A percentile compares a stretch with the other conserved stretches of the same genome.
Conservation (phyloP, 2,797 vertebrate genomes). For the Luscinia megarhynchos region DNA sequence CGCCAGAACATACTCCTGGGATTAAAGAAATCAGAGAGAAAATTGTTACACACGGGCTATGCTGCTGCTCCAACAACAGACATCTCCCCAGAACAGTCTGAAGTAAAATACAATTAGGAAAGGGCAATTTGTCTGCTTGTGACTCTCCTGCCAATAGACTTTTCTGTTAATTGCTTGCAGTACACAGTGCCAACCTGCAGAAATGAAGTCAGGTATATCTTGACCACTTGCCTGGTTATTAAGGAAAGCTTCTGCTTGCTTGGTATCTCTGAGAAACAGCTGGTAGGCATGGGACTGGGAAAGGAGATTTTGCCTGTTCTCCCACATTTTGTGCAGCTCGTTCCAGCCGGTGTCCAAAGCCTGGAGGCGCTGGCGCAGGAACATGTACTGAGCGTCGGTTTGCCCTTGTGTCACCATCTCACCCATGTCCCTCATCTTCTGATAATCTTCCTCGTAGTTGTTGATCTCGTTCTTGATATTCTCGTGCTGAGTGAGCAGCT, state of each 20-base stretch:
- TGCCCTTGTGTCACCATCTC: conserved; percentile 98
- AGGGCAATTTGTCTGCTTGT: background rate
- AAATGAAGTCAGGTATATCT: background rate
- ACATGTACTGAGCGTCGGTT: conserved; percentile 98
- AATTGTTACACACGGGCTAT: background rate
- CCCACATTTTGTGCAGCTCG: conserved; percentile 99
- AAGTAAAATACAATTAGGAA: background rate
- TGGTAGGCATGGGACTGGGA: conserved; percentile 98
- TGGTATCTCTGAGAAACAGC: conserved; percentile 94
- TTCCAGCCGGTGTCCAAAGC: conserved; percentile 98
- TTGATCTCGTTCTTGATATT: conserved; percentile 96
- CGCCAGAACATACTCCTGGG: conserved; percentile 94
- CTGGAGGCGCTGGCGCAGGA: conserved; percentile 93
- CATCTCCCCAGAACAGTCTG: background rate
- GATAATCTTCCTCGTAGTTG: conserved; percentile 98
- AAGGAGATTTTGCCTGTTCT: conserved; percentile 95
- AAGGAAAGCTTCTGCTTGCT: conserved; percentile 90
- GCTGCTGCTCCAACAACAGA: background rate
- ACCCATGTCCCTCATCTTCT: conserved; percentile 99
- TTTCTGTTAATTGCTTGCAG: background rate
- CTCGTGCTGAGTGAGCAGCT: conserved; percentile 95
- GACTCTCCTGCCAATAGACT: background rate
- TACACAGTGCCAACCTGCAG: background rate
- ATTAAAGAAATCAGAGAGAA: background rate
- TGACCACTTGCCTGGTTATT: conserved; percentile 84